These are phyloP conservation scores for Buphagus erythrorhynchus DNA, from an alignment of 2,797 vertebrate species.

Conservation along the genomic window DNA sequence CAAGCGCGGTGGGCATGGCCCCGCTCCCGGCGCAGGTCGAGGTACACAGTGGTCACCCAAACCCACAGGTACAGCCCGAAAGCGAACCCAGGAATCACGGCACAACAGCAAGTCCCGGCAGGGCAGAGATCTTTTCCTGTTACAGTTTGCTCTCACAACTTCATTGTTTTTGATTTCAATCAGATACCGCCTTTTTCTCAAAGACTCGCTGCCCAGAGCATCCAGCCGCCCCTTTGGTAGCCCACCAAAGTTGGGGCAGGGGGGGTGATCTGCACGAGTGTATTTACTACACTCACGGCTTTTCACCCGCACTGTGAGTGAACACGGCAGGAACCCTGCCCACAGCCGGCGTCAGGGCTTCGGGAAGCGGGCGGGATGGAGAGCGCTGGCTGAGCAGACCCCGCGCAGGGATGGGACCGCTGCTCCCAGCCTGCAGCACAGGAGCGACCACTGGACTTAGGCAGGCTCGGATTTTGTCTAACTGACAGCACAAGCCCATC, in stretches of 20 bases:
- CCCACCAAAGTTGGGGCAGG: rapidly evolving
- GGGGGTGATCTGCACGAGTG: rapidly evolving
- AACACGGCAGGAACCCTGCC: not conserved
- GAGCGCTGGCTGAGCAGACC: rapidly evolving
- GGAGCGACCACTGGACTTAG: rapidly evolving
- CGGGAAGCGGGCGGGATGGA: rapidly evolving
- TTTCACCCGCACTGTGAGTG: not conserved
- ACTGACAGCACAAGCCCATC: not conserved
- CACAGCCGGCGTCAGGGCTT: rapidly evolving
- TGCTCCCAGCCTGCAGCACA: not conserved
- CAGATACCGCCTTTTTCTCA: rapidly evolving
- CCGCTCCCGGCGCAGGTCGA: not conserved
- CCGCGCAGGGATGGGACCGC: rapidly evolving
- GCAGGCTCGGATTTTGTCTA: rapidly evolving
- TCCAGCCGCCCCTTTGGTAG: rapidly evolving
- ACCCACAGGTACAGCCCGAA: not conserved
- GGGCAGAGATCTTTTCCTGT: too few species aligned
- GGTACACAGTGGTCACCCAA: not conserved
- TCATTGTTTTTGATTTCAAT: rapidly evolving
- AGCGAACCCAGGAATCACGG: not conserved
- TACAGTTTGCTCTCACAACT: not conserved
- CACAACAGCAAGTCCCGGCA: not conserved
- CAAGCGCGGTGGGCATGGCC: not conserved
- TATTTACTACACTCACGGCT: rapidly evolving
- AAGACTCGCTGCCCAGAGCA: not conserved